Percentiles rank a stretch among this genome's conserved stretches.
phyloP scores from a whole-genome alignment of 2,888 invertebrate species.

The Dinocampus coccinellae region DNA sequence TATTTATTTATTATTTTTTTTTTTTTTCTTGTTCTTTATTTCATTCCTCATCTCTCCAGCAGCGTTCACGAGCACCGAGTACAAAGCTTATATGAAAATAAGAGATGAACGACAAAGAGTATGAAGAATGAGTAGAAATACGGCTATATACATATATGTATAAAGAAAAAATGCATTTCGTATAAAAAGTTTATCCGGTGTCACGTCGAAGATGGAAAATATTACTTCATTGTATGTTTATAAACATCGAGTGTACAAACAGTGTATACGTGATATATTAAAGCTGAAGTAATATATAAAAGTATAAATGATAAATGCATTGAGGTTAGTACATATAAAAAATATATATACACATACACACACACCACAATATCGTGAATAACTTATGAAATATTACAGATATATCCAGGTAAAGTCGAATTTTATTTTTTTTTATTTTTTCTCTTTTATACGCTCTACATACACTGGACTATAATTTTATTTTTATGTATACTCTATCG shows the following conservation, averaged over 20 bases:
- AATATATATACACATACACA: no score
- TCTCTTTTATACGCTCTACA: no score
- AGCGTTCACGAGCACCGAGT: not conserved
- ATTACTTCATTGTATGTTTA: conserved; percentile 22
- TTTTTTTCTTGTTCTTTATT: no score
- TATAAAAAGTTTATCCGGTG: conserved; percentile 34
- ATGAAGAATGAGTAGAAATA: conserved; percentile 6
- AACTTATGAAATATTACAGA: no score
- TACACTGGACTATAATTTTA: no score
- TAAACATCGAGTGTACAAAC: not conserved
- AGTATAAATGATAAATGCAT: not conserved
- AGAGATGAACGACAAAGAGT: not conserved
- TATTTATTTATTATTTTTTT: no score
- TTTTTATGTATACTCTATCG: not conserved
- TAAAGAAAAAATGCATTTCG: conserved; percentile 1
- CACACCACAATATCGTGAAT: no score
- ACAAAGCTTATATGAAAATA: not conserved
- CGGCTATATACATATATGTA: not conserved
- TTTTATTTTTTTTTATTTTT: no score
- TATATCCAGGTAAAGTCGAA: no score
- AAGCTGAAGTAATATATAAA: not conserved
- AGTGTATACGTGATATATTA: not conserved
- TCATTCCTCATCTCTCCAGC: no score
- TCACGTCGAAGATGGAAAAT: conserved; percentile 14
- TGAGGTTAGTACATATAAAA: not conserved